Base-by-base conservation (phyloP, 2,113 vertebrate species). In the Tenrec ecaudatus region DNA sequence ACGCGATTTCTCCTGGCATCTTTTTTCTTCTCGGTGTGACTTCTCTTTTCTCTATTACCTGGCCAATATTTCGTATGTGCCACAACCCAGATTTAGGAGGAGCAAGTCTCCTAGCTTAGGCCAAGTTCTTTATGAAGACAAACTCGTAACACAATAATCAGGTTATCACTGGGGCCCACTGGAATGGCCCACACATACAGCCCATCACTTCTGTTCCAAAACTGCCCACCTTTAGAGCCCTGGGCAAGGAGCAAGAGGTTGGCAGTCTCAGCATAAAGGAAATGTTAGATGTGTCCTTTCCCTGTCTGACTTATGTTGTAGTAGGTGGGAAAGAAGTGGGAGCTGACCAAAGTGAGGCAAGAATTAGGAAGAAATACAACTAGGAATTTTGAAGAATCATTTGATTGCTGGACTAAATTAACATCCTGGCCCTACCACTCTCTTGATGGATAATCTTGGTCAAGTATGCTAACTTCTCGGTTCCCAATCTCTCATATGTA, bases 171-270 rank as follows among this genome's bases (percentile, higher is more conserved):
- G 81, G 85, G 64, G 22, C 27, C 14, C 38, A 3, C 0, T 7
- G 20, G 16, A 20, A 43, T 15, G 31, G 1, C 14, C 17, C 3
- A 86, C 36, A n/a, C 0, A 1, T 27, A 11, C n/a, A 25, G 9
- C 38, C n/a, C 8, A 14, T 19, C 75, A n/a, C 10, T 16, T 64
- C 43, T 25, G 2, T n/a, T 3, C 33, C 75, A 57, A 53, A 23
- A 69, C 40, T 10, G 12, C 16, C 83, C 60, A 27, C 23, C 10
- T 20, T 38, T 31, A 10, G 4, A 43, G 14, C 78, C 53, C 58
- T 17, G 1, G 31, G 3, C 36, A 14, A 27, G 43, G 9, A 23
- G 8, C 15, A 6, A 4, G 1, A 2, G n/a, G 6, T 9, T 5
- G 4, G 15, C 22, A 22, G 40, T 2, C 3, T 27, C 53, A 20